Evolutionary conservation across 2,888 invertebrate species (phyloP), one percentile per base, ranked within the genome.

Genomic region (Corythucha ciliata): DNA sequence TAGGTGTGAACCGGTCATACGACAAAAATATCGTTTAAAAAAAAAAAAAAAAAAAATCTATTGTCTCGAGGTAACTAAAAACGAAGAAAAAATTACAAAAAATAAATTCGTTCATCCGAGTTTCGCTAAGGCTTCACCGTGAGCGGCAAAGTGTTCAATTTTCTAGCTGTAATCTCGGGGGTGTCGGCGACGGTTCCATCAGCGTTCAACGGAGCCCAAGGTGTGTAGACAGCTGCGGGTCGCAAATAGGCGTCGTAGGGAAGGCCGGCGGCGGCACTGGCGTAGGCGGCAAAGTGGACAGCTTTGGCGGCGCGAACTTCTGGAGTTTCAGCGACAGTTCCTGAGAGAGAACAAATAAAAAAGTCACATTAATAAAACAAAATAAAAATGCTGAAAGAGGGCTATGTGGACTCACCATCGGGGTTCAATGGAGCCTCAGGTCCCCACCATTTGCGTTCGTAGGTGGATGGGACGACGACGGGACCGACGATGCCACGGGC

Each of bases 101-200:
- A n/a, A 16, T 12, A 24, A n/a, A n/a, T 4, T 12, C 37, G 21
- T 14, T 51, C 27, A 51, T 21, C 45, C 53, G 33, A 50, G 36
- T 26, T 49, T 40, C 29, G 39, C 57, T 53, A 44, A 59, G 56
- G 54, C 68, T 64, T 62, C 62, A 57, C 57, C 72, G 71, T 66
- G 67, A 67, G 56, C 60, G 53, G 70, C 52, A 55, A 54, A 60
- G 67, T 70, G 69, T 67, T 68, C 49, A 67, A 68, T 67, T 57
- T 71, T 69, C 59, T 70, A 69, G 60, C 63, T 69, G 52, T 60
- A 69, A 60, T 63, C 67, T 34, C 56, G 14, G 56, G 56, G 1
- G 56, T 56, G 12, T 53, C 50, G 4, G 50, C 37, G n/a, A 56
- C 56, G 25, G 56, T 56, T 12, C 56, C 56, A 32, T 56, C 56